A percentile compares a stretch with the other conserved stretches of the same genome.
phyloP scores from a whole-genome alignment of 2,797 vertebrate species.

The Pseudochromis fuscus region DNA sequence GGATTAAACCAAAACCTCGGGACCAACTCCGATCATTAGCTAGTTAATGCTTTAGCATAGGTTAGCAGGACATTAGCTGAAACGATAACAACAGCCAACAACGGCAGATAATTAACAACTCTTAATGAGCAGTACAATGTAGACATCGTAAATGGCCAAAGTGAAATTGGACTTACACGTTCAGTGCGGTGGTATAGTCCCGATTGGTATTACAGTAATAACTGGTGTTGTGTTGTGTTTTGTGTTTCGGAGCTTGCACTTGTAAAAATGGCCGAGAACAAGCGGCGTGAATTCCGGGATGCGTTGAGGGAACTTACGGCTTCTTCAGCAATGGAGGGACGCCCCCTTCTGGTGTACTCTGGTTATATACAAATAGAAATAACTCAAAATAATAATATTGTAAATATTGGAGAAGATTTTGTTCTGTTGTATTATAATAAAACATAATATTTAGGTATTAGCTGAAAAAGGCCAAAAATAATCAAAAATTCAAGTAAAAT shows the following conservation, averaged over 20 bases:
- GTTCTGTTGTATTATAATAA: not conserved
- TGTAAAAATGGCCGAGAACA: conserved; percentile 75
- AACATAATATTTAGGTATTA: not conserved
- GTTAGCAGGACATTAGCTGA: conserved; percentile 64
- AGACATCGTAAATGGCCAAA: not conserved
- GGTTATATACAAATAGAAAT: not conserved
- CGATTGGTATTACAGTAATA: conserved; percentile 37
- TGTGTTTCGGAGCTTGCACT: conserved; percentile 59
- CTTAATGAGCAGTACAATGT: too few species aligned
- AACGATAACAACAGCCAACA: conserved; percentile 65
- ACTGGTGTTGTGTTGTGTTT: conserved; percentile 61
- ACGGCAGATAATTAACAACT: not conserved
- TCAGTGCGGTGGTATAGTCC: conserved; percentile 27
- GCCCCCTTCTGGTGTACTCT: conserved; percentile 35
- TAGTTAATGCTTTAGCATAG: conserved; percentile 23
- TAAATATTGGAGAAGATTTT: too few species aligned
- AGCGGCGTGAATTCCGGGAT: conserved; percentile 65
- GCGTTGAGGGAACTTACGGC: conserved; percentile 30
- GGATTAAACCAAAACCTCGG: conserved; percentile 35
- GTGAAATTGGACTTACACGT: conserved; percentile 73
- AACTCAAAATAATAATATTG: fast-evolving
- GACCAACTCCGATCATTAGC: conserved; percentile 12
- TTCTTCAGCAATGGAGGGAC: not conserved
- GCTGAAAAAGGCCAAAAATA: not conserved
- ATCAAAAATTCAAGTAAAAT: fast-evolving